These are phyloP conservation scores for Pentalonia nigronervosa DNA, from an alignment of 1,140 invertebrate species.

Conservation along the genomic window DNA sequence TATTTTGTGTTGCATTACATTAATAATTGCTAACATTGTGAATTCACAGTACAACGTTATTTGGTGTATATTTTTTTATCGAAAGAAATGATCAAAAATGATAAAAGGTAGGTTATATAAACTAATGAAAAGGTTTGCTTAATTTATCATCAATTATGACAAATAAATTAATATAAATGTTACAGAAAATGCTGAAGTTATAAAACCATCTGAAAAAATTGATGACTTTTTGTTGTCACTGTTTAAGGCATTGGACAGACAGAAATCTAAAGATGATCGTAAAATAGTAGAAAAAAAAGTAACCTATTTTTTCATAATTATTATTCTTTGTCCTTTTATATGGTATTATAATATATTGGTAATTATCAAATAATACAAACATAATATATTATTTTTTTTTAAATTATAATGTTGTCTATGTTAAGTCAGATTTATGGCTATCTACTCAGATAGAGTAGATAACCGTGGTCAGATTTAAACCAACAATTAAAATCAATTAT, in stretches of 20 bases:
- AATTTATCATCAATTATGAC: background rate
- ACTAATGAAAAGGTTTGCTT: background rate
- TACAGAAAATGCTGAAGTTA: conserved; percentile 30
- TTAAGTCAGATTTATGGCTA: no score
- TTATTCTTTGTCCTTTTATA: background rate
- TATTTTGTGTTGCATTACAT: background rate
- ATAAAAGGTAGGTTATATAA: background rate
- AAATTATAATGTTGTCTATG: no score
- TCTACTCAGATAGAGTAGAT: no score
- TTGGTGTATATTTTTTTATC: background rate
- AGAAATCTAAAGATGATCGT: conserved; percentile 53
- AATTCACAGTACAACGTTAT: background rate
- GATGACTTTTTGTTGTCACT: conserved; percentile 40
- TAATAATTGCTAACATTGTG: background rate
- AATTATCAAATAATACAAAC: background rate
- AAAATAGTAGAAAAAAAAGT: conserved; percentile 41
- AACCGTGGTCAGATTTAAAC: no score
- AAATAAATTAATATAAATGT: background rate
- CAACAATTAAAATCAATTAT: no score
- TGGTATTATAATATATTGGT: background rate
- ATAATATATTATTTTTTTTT: no score
- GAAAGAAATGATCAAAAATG: conserved; percentile 11
- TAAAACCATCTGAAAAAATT: conserved; percentile 40
- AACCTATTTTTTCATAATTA: background rate
- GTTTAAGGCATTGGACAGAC: conserved; percentile 32